phyloP scores from a whole-genome alignment of 2,113 vertebrate species.

The Osmerus mordax region DNA sequence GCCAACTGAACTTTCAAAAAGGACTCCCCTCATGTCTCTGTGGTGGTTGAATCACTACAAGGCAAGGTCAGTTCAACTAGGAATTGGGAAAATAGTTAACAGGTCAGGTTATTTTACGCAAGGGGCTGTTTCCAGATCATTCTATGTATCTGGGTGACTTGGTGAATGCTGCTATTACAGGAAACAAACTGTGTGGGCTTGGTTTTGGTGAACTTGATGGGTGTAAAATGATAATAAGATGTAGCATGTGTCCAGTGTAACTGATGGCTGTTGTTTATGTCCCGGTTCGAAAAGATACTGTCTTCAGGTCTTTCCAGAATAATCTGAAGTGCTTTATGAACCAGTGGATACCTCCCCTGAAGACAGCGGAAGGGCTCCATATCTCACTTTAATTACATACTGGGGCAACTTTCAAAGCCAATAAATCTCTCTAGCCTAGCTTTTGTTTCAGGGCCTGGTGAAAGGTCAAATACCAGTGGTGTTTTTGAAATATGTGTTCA shows the following conservation, averaged over 20 bases:
- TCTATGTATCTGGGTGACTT: neutral
- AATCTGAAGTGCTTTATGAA: conserved; percentile 16
- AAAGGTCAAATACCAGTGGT: conserved; percentile 10
- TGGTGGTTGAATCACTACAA: conserved; percentile 24
- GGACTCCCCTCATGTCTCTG: conserved; percentile 1
- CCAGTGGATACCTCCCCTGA: conserved; percentile 8
- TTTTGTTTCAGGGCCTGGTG: neutral
- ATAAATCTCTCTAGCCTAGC: conserved; percentile 7
- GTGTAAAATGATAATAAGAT: neutral
- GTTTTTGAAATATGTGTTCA: conserved; percentile 5
- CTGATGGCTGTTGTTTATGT: conserved; percentile 16
- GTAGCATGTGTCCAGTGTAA: neutral
- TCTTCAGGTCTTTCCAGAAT: conserved; percentile 8
- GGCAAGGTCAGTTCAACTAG: conserved; percentile 3
- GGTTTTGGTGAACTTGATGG: neutral
- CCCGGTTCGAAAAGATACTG: neutral
- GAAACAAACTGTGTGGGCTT: conserved; percentile 6
- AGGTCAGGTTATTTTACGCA: conserved; percentile 11
- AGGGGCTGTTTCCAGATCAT: neutral
- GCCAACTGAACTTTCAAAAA: conserved; percentile 9
- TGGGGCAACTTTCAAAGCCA: conserved; percentile 1
- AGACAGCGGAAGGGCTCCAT: conserved; percentile 3
- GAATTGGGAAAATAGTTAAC: neutral
- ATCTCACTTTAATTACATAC: conserved; percentile 27
- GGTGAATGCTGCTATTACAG: neutral